These are phyloP conservation scores for Zhengitettix transpicula DNA, from an alignment of 2,888 invertebrate species.

Conservation along the genomic window DNA sequence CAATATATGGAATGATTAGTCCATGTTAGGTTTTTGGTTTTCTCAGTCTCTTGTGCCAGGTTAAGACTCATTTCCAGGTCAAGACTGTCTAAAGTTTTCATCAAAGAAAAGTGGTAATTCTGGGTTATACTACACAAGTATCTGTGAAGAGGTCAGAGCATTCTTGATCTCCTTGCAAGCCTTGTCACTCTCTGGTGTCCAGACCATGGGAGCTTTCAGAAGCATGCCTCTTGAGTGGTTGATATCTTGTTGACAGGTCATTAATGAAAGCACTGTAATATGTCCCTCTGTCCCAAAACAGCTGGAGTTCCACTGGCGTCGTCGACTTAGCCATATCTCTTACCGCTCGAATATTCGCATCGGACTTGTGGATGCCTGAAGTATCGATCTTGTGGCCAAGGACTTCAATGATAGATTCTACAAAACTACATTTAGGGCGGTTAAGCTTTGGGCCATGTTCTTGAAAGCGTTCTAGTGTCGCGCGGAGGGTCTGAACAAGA, in stretches of 20 bases:
- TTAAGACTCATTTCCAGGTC: no score
- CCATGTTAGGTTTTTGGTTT: no score
- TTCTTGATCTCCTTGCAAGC: conserved; percentile 6
- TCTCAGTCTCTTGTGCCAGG: no score
- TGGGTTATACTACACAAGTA: conserved; percentile 4
- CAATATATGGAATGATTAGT: no score
- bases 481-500: no score
- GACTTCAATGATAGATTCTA: no score
- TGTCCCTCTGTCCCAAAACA: not conserved
- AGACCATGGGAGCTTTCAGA: not conserved
- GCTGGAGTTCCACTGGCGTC: not conserved
- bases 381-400: not conserved
- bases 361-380: not conserved
- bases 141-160: conserved; percentile 3
- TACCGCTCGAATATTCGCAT: not conserved
- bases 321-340: not conserved
- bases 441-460: no score
- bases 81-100: no score
- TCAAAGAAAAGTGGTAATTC: not conserved
- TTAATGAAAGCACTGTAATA: conserved; percentile 8
- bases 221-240: conserved; percentile 13
- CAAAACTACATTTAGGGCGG: no score
- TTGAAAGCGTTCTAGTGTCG: no score
- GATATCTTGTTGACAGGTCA: conserved; percentile 9
- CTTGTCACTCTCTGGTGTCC: conserved; percentile 3